Evolutionary conservation across 2,113 vertebrate genomes (phyloP).

Genomic region (Prionailurus viverrinus): DNA sequence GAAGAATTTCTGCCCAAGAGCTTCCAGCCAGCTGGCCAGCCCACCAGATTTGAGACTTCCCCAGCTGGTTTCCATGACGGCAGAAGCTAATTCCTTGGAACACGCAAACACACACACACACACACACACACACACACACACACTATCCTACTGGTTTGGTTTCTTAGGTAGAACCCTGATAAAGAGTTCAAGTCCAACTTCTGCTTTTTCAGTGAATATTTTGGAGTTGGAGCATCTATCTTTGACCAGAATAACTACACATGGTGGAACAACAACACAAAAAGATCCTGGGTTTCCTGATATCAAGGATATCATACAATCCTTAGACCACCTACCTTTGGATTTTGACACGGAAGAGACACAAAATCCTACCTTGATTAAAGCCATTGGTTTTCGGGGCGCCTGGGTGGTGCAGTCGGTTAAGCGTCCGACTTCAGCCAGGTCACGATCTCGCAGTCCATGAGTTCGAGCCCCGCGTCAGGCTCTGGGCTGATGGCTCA

Average conservation of each 20-base stretch:
- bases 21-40: not conserved
- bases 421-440: no score
- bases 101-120: not conserved
- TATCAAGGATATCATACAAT: accelerated
- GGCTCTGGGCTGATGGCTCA: no score
- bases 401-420: no score
- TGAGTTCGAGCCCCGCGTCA: no score
- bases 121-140: not conserved
- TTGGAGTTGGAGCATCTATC: not conserved
- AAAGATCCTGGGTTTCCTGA: not conserved
- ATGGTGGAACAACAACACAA: no score
- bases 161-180: not conserved
- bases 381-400: not conserved
- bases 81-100: not conserved
- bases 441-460: no score
- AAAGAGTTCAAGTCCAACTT: no score
- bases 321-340: not conserved
- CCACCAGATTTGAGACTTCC: no score
- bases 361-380: not conserved
- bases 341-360: not conserved
- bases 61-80: no score
- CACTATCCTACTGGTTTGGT: no score
- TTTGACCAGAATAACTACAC: not conserved
- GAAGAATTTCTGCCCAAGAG: not conserved
- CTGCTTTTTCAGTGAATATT: not conserved